Evolutionary conservation across 2,113 vertebrate genomes (phyloP), one percentile per base, ranked within the genome.

Genomic region (Gasterosteus nipponicus): DNA sequence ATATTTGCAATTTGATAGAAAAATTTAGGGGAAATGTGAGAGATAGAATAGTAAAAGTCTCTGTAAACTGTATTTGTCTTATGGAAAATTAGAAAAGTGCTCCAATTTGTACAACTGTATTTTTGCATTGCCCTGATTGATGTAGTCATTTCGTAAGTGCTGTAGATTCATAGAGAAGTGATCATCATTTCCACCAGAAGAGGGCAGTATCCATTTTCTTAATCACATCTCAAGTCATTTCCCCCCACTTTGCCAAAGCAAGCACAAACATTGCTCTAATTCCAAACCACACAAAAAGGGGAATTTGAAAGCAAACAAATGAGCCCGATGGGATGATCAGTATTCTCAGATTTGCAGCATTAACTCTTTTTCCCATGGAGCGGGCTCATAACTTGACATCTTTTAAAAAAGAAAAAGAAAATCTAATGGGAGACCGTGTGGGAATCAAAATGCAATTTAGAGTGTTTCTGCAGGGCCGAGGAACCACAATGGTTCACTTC

Each of bases 131-230:
- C 29, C 38, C 44, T 39, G 59, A 67, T 77, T 33, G 47, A 26
- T 78, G 38, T 10, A 47, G 61, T 66, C 35, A 44, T 62, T 66
- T 70, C 83, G 35, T 73, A 66, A 64, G 9, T 69, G 75, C 33
- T 53, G 16, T 70, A 29, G 57, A 69, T 38, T 60, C n/a, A 49
- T 26, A 19, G 31, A 62, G 62, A 81, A 41, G 74, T 54, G 53
- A 84, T 86, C 39, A 60, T 38, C 8, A 22, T 53, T 83, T 68
- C 61, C 38, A 35, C 92, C 94, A 94, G 89, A 66, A 92, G 94
- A 93, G 92, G 92, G 92, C 93, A 93, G 89, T 91, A 78, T 89
- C 80, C 86, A 91, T 92, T 88, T 82, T 90, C 89, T 80, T 83
- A 86, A 93, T 84, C 86, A 82, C 70, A 71, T 78, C 77, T 73